Base-by-base conservation (phyloP, 1,140 invertebrate genomes). In the Venturia canescens region DNA sequence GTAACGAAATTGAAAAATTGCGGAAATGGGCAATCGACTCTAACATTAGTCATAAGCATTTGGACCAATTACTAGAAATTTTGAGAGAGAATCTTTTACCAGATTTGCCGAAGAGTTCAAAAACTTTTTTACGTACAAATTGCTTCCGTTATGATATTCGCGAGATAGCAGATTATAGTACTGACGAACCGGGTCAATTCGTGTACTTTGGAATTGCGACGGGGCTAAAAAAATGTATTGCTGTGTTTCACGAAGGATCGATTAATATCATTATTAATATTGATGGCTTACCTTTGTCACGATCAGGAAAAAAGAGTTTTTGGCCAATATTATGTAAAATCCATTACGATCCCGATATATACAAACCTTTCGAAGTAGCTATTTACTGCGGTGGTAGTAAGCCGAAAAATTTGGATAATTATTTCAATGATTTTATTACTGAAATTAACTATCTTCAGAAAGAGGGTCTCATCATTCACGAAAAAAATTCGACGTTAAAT, bases 391-490 rank as follows among this genome's bases (percentile, higher is more conserved):
- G 80, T n/a, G 1, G 11, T 0, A 66, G 48, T 31, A 82, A 79
- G 31, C 80, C 77, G n/a, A 63, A 66, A 71, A n/a, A 48, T 7
- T 18, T 50, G 0, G 18, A 11, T 1, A 27, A 82, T 2, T 82
- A 80, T 48, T 50, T 82, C 18, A n/a, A 34, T 21, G 48, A 69
- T 72, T 80, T 81, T 29, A 76, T 81, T 34, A 16, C 44, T n/a
- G 77, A 83, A 83, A 66, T 83, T 29, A 81, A 83, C 50, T 0
- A 38, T 27, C 38, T 83, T 5, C 70, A 63, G 27, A 3, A 16
- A 38, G 48, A 79, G 27, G 82, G 79, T 18, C 57, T 81, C 21
- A 38, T 23, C 4, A 83, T 81, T n/a, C 26, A 67, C 34, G n/a
- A 16, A 7, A 74, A 67, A 71, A 67, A 13, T 83, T 72, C 38